These are phyloP conservation scores for Datnioides undecimradiatus DNA, from an alignment of 2,113 vertebrate species.

Conservation along the genomic window DNA sequence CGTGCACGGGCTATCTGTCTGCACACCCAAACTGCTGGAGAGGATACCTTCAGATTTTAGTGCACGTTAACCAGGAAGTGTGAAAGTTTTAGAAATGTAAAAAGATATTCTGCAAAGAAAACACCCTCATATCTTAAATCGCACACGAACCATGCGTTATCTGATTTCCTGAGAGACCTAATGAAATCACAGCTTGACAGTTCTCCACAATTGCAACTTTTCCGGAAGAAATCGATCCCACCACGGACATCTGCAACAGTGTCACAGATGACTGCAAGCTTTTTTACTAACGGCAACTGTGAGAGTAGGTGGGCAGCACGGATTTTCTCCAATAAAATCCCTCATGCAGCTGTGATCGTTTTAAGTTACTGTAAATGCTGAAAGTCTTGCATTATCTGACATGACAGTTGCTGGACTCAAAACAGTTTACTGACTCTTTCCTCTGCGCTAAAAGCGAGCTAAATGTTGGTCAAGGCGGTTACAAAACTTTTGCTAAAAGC, in stretches of 20 bases:
- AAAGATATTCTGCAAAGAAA: background rate
- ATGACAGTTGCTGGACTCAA: background rate
- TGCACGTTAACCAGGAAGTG: conserved; percentile 1
- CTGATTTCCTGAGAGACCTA: background rate
- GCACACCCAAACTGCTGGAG: background rate
- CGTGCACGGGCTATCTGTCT: conserved; percentile 1
- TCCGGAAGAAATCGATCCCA: conserved; percentile 5
- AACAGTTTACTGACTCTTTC: background rate
- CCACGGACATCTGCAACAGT: conserved; percentile 1
- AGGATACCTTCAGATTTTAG: background rate
- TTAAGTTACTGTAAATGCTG: background rate
- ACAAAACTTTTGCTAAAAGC: conserved; percentile 46
- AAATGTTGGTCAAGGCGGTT: background rate
- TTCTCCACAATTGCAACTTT: background rate
- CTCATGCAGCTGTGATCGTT: background rate
- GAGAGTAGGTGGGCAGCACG: background rate
- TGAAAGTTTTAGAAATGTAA: background rate
- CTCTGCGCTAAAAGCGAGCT: background rate
- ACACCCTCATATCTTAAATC: background rate
- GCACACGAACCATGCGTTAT: background rate
- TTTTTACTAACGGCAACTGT: background rate
- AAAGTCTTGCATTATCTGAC: background rate
- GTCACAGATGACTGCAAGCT: background rate
- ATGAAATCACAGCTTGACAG: conserved; percentile 6
- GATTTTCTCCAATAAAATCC: background rate